Evolutionary conservation across 2,113 vertebrate genomes (phyloP).

Genomic region (Zosterops pallidus): DNA sequence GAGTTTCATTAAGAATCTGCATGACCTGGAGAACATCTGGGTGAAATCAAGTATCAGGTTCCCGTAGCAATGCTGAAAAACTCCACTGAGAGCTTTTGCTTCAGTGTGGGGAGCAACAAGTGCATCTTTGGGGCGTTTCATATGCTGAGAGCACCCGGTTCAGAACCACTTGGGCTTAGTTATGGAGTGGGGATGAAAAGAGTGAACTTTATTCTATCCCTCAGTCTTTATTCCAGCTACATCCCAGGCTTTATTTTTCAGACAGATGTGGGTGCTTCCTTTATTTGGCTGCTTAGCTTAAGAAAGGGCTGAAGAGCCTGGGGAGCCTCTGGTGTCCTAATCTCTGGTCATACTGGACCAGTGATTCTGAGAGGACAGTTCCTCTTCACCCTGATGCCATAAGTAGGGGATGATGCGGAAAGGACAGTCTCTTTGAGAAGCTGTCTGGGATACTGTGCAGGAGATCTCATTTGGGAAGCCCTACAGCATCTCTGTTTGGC

Average conservation of each 20-base stretch:
- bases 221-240: neutral
- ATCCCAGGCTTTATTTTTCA: neutral
- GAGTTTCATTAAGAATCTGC: neutral
- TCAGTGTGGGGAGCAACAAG: accelerated
- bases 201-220: neutral
- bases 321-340: neutral
- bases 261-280: neutral
- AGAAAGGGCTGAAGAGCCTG: neutral
- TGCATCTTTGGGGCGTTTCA: neutral
- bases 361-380: neutral
- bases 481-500: neutral
- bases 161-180: neutral
- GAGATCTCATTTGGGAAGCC: neutral
- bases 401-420: neutral
- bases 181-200: neutral
- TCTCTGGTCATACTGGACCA: neutral
- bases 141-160: neutral
- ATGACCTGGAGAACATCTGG: neutral
- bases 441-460: neutral
- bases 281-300: neutral
- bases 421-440: neutral
- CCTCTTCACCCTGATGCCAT: neutral
- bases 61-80: neutral
- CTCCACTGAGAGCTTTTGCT: neutral
- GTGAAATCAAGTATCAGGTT: accelerated